Evolutionary conservation across 1,140 invertebrate species (phyloP).

Genomic region (Drosophila mayri): DNA sequence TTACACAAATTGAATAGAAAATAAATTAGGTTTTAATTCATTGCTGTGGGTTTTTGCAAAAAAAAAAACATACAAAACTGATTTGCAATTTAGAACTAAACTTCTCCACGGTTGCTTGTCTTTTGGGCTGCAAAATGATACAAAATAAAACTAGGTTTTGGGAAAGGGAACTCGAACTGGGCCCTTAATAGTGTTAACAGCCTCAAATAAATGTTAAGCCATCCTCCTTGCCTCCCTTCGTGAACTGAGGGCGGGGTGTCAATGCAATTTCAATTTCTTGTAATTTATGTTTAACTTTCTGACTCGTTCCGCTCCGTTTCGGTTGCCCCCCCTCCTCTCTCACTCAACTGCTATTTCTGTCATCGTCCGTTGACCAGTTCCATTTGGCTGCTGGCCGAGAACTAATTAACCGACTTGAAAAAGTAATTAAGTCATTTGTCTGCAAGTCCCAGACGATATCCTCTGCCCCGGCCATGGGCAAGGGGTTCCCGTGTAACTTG

Average conservation of each 20-base stretch:
- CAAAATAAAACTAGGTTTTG: conserved; percentile 14
- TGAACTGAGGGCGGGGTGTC: conserved; percentile 5
- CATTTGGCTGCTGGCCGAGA: conserved; percentile 53
- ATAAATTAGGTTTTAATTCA: conserved; percentile 7
- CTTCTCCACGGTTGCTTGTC: conserved; percentile 29
- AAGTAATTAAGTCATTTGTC: conserved; percentile 82
- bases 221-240: too few species aligned
- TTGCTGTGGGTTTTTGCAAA: not conserved
- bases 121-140: conserved; percentile 8
- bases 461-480: not conserved
- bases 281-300: conserved; percentile 76
- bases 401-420: conserved; percentile 81
- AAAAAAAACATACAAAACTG: not conserved
- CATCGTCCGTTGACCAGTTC: conserved; percentile 55
- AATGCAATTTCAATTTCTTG: conserved; percentile 46
- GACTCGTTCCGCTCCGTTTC: conserved; percentile 7
- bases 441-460: conserved; percentile 69
- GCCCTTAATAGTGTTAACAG: conserved; percentile 39
- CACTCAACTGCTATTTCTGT: conserved; percentile 12
- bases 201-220: conserved; percentile 44
- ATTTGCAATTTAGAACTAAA: not conserved
- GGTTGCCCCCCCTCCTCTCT: not conserved
- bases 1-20: conserved; percentile 27
- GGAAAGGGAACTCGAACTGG: not conserved
- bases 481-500: conserved; percentile 1